Evolutionary conservation across 2,888 invertebrate species (phyloP).

Genomic region (Ctena decussata): DNA sequence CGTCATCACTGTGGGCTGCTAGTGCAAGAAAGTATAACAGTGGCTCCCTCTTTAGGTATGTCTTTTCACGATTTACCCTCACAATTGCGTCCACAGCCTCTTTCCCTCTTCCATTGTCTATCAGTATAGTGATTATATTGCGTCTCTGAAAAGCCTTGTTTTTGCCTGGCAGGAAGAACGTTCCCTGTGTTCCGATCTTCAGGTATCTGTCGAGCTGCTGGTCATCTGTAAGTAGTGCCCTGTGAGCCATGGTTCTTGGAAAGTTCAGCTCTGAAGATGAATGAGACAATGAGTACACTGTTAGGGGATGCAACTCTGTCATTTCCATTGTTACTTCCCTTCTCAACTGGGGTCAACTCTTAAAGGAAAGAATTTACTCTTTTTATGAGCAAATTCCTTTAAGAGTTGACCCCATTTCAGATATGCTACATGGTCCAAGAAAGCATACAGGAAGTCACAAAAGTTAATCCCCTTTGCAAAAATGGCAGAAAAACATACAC

Average conservation of each 20-base stretch:
- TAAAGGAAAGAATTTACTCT: no score
- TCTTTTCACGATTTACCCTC: conserved; percentile 57
- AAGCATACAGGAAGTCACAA: no score
- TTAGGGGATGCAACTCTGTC: no score
- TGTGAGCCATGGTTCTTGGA: conserved; percentile 17
- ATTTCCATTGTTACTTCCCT: no score
- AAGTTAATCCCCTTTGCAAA: no score
- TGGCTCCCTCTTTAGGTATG: conserved; percentile 65
- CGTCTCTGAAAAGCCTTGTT: conserved; percentile 54
- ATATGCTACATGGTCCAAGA: no score
- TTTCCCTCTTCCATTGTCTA: conserved; percentile 64
- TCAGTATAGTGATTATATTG: conserved; percentile 56
- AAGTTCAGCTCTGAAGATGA: no score
- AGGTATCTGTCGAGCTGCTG: conserved; percentile 55
- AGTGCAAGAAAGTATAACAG: conserved; percentile 90
- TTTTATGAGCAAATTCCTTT: no score
- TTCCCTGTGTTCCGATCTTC: conserved; percentile 59
- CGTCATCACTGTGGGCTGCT: conserved; percentile 88
- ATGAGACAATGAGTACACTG: no score
- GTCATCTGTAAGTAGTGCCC: conserved; percentile 20
- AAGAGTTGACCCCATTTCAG: no score
- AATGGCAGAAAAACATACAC: no score
- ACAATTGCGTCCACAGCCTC: conserved; percentile 65
- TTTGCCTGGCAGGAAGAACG: conserved; percentile 60
- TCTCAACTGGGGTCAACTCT: no score